These are phyloP conservation scores for Yponomeuta plumbellus DNA, from an alignment of 2,888 invertebrate genomes.

Conservation along the genomic window DNA sequence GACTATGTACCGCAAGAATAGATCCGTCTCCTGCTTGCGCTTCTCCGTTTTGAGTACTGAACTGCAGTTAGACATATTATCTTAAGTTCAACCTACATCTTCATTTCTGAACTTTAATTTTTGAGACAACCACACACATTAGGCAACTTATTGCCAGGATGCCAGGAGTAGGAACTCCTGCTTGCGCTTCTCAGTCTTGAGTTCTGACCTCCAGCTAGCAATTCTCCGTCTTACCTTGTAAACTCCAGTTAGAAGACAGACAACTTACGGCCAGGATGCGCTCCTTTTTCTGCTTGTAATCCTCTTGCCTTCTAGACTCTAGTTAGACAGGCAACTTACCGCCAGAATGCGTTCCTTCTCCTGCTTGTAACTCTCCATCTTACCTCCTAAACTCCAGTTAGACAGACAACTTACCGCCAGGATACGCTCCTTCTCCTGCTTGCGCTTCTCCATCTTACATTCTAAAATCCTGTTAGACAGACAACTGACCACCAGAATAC, in stretches of 20 bases:
- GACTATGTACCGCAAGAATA: too few species aligned
- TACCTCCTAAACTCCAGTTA: neutral
- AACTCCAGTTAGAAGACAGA: neutral
- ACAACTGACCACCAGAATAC: conserved; percentile 83
- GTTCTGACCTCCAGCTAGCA: conserved; percentile 78
- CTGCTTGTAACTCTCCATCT: conserved; percentile 78
- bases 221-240: neutral
- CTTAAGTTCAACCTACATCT: too few species aligned
- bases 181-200: conserved; percentile 86
- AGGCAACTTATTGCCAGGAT: too few species aligned
- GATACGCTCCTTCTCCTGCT: conserved; percentile 95
- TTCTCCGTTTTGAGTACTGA: conserved; percentile 76
- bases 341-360: conserved; percentile 89
- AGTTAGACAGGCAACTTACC: conserved; percentile 52
- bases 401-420: conserved; percentile 75
- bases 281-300: conserved; percentile 95
- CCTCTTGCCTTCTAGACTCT: conserved; percentile 84
- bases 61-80: too few species aligned
- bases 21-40: conserved; percentile 94
- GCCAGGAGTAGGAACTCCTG: conserved; percentile 97
- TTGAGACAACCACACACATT: too few species aligned
- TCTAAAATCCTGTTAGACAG: conserved; percentile 63
- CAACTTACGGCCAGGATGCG: conserved; percentile 82
- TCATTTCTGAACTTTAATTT: too few species aligned
- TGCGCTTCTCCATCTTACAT: conserved; percentile 81